Percentiles rank a stretch among this genome's conserved stretches.
These are phyloP conservation scores for Artemia sinica DNA, from an alignment of 2,888 invertebrate species.

Conservation along the genomic window DNA sequence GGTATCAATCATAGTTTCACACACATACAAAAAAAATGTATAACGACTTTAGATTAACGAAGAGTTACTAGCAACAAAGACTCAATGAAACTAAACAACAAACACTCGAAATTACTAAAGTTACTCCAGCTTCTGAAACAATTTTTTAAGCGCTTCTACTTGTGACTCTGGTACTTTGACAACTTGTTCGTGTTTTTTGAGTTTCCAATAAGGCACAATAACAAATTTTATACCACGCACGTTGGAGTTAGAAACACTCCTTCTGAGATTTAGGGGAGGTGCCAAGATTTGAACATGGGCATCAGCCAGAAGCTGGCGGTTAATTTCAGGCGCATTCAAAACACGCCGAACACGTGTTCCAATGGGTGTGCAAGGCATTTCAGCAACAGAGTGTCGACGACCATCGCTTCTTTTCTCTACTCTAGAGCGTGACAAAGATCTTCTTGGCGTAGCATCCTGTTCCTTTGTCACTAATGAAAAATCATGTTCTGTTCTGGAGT, in stretches of 20 bases:
- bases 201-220: background rate
- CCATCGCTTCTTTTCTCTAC: background rate
- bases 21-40: too few species aligned
- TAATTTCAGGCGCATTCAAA: background rate
- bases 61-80: too few species aligned
- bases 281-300: constrained; percentile 7
- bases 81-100: too few species aligned
- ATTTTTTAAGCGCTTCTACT: background rate
- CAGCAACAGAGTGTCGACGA: background rate
- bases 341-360: constrained; percentile 3
- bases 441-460: too few species aligned
- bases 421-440: constrained; percentile 8
- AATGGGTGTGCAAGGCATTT: background rate
- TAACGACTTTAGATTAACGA: too few species aligned
- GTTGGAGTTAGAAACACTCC: background rate
- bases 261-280: background rate
- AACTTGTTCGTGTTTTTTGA: background rate
- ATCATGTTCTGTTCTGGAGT: too few species aligned
- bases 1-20: too few species aligned
- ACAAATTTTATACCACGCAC: background rate
- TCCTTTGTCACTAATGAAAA: too few species aligned
- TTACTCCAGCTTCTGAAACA: background rate
- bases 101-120: too few species aligned
- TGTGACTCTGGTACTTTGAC: background rate
- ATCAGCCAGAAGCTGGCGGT: background rate